These are phyloP conservation scores for Gracilinanus agilis DNA, from an alignment of 2,113 vertebrate species.

Conservation along the genomic window DNA sequence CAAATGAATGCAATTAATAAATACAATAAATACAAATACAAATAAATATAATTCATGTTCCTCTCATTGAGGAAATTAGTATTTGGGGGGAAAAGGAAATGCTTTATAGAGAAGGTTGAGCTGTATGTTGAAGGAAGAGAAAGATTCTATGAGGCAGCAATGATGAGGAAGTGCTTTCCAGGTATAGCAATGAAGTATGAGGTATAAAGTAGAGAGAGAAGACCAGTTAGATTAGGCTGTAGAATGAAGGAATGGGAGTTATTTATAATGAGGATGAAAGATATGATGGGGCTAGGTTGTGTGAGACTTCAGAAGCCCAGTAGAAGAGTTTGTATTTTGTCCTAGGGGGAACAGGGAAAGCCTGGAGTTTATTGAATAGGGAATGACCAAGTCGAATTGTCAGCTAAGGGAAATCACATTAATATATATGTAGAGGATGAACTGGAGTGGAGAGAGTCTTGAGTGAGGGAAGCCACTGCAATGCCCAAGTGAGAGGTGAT, in stretches of 20 bases:
- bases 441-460: background rate
- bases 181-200: background rate
- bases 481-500: background rate
- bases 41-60: too few relatives aligned
- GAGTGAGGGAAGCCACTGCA: background rate
- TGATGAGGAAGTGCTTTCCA: background rate
- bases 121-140: background rate
- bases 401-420: background rate
- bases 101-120: background rate
- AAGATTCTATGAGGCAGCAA: background rate
- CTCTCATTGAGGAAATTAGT: background rate
- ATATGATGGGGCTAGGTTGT: background rate
- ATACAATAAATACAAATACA: too few relatives aligned
- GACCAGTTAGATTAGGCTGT: background rate
- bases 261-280: background rate
- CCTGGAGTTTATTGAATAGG: background rate
- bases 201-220: background rate
- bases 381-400: background rate
- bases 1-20: background rate
- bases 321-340: background rate
- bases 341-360: background rate
- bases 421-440: background rate
- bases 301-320: background rate
- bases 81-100: background rate
- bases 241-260: background rate